These are phyloP conservation scores for Chromoteleia sp. DNA, from an alignment of 2,888 invertebrate genomes.

Conservation along the genomic window DNA sequence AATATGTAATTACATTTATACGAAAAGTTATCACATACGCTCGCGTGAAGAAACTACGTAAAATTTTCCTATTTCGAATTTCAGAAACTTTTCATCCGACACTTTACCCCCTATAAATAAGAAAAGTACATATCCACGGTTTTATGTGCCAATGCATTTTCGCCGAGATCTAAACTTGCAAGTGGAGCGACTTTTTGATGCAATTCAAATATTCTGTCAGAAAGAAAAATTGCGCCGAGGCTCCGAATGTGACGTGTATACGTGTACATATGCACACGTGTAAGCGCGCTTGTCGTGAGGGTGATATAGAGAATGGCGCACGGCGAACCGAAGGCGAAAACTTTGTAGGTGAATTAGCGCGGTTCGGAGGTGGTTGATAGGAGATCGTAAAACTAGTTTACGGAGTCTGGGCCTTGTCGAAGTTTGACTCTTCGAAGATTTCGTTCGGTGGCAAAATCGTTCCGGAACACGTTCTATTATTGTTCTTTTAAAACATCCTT, in stretches of 20 bases:
- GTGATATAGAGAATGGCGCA: constrained; percentile 46
- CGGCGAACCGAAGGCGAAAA: constrained; percentile 68
- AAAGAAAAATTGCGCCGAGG: constrained; percentile 53
- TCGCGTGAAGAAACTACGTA: constrained; percentile 3
- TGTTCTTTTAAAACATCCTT: constrained; percentile 23
- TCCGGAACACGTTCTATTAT: constrained; percentile 34
- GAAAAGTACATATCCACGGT: constrained; percentile 60
- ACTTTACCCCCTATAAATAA: constrained; percentile 58
- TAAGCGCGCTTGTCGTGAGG: constrained; percentile 19
- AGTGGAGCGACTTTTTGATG: constrained; percentile 63
- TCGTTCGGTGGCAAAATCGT: constrained; percentile 49
- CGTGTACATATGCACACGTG: constrained; percentile 4
- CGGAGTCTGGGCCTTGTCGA: constrained; percentile 72
- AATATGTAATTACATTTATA: constrained; percentile 23
- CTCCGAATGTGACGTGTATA: constrained; percentile 24
- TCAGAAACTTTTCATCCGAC: constrained; percentile 59
- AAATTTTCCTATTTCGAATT: constrained; percentile 46
- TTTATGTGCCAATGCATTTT: constrained; percentile 67
- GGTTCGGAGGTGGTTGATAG: constrained; percentile 76
- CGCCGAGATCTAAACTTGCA: constrained; percentile 60
- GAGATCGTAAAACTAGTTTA: constrained; percentile 79
- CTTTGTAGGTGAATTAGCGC: constrained; percentile 75
- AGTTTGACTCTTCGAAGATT: constrained; percentile 59
- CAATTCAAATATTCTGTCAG: constrained; percentile 64
- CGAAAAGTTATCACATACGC: constrained; percentile 18